Base-by-base conservation (phyloP, 2,113 vertebrate species). In the Nerophis ophidion region DNA sequence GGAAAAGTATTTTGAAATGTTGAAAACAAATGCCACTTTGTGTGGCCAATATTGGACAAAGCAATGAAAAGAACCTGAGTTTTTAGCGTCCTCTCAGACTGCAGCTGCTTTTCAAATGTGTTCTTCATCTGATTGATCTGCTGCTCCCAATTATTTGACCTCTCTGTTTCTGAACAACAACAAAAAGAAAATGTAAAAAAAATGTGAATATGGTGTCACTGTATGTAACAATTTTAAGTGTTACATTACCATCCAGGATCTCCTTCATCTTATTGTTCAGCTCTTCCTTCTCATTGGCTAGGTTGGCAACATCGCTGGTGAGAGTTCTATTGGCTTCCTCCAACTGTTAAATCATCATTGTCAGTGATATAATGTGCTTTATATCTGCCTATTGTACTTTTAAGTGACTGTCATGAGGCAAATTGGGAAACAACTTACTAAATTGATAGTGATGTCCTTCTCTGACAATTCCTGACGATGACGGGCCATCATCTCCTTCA, bases 401-500 rank as follows among this genome's bases (percentile, higher is more conserved):
- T 42, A 3, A 65, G 33, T 36, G 34, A 34, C 52, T 16, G 13
- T 38, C 36, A 48, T 1, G 5, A 38, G 12, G 9, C 4, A 1
- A 5, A 48, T 44, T n/a, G 51, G 36, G 6, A 6, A 40, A n/a
- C 7, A 2, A 91, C 94, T 89, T 84, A 99, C 96, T 48, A 90
- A 96, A 42, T 81, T 84, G 83, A 99, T 95, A 42, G 95, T 98
- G 75, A 94, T 91, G 81, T 99, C 95, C 86, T 99, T 98, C 75
- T 99, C 96, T 0, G 82, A 63, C 7, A 99, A 92, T 51, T 98
- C 96, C 81, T 99, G 97, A 40, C 93, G 94, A 75, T 99, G 95
- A 57, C 97, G 91, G 0, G 96, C 96, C 97, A 98, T 98, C 95
- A 98, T 98, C 87, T 99, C 97, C 83, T 98, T 99, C 72, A 99